phyloP scores from a whole-genome alignment of 2,113 vertebrate species.

The Sinocyclocheilus rhinocerous region DNA sequence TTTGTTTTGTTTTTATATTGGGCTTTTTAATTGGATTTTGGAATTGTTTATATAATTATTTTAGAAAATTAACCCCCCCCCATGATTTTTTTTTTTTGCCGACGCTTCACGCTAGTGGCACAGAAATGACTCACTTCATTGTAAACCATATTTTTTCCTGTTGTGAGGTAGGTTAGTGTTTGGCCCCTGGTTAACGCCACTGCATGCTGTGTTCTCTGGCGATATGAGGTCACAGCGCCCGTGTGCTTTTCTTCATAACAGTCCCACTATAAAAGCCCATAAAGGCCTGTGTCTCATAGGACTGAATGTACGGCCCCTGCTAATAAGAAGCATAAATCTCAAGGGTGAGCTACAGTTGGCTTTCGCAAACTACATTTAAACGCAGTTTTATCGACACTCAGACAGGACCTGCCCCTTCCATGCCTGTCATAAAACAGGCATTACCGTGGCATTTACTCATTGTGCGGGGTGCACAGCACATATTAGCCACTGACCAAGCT shows the following conservation, averaged over 20 bases:
- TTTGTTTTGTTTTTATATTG: background rate
- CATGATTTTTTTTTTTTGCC: background rate
- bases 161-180: conserved; percentile 14
- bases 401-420: conserved; percentile 46
- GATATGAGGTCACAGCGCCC: conserved; percentile 37
- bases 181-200: conserved; percentile 9
- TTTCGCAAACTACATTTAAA: conserved; percentile 62
- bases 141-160: background rate
- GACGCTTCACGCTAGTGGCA: background rate
- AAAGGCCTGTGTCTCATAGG: conserved; percentile 46
- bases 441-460: conserved; percentile 59
- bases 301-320: conserved; percentile 40
- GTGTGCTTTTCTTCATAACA: conserved; percentile 50
- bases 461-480: conserved; percentile 9
- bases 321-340: conserved; percentile 64
- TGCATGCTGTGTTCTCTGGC: conserved; percentile 40
- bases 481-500: conserved; percentile 39
- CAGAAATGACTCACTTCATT: background rate
- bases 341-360: conserved; percentile 45
- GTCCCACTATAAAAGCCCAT: conserved; percentile 42
- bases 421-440: conserved; percentile 55
- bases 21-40: background rate
- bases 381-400: conserved; percentile 56
- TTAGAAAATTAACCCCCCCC: too few relatives aligned
- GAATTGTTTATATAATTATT: background rate